phyloP scores from a whole-genome alignment of 2,797 vertebrate genomes.

The Clamator glandarius region DNA sequence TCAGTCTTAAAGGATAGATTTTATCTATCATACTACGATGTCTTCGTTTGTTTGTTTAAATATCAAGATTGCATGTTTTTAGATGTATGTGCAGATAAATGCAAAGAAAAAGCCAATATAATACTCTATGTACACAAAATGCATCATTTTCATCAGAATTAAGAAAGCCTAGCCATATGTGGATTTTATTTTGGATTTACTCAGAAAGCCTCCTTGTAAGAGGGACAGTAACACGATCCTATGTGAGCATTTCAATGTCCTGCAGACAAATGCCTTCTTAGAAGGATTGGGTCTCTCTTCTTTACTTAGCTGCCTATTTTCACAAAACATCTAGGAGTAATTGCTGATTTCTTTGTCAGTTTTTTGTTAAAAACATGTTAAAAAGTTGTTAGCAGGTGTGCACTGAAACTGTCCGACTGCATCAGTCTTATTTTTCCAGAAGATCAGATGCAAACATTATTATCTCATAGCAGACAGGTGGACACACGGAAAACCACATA shows the following conservation, averaged over 20 bases:
- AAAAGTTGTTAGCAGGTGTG: not conserved
- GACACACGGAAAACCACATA: not conserved
- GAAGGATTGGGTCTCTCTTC: not conserved
- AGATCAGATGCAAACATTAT: not conserved
- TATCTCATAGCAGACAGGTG: not conserved
- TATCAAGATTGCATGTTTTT: not conserved
- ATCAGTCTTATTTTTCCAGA: not conserved
- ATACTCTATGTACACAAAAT: not conserved
- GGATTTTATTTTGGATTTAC: not conserved
- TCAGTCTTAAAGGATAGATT: not conserved
- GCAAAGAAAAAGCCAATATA: not conserved
- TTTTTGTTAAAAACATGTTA: accelerated
- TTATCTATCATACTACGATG: accelerated
- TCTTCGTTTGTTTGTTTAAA: not conserved
- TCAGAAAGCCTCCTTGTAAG: not conserved
- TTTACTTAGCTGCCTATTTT: not conserved
- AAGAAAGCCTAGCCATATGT: not conserved
- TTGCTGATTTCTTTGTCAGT: not conserved
- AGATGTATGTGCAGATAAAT: not conserved
- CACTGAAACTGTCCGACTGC: not conserved
- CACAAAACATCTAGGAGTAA: not conserved
- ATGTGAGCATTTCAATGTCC: not conserved
- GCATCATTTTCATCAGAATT: not conserved
- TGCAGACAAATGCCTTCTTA: not conserved
- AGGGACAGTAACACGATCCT: not conserved